phyloP scores from a whole-genome alignment of 2,888 invertebrate species.

The Leucozona laternaria region DNA sequence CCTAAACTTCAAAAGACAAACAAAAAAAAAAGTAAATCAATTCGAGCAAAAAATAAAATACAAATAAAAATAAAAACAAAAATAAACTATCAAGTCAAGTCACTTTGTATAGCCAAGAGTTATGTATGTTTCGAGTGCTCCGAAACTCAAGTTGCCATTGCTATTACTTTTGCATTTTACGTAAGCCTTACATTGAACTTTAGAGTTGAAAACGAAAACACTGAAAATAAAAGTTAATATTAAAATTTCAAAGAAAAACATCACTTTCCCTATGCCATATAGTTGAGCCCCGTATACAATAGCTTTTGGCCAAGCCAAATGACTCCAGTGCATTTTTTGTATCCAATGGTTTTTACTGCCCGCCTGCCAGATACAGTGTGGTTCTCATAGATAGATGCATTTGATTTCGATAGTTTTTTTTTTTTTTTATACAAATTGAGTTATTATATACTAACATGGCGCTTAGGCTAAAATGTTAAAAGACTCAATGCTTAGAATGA shows the following conservation, averaged over 20 bases:
- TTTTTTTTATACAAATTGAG: too few relatives aligned
- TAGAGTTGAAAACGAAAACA: conserved; percentile 70
- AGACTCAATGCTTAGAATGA: too few relatives aligned
- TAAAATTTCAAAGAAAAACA: conserved; percentile 27
- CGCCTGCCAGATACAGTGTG: conserved; percentile 19
- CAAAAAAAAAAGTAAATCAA: conserved; percentile 40
- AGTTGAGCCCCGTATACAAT: conserved; percentile 34
- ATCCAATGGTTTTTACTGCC: conserved; percentile 8
- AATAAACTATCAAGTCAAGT: conserved; percentile 24
- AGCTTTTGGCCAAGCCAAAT: conserved; percentile 55
- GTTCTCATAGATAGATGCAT: background rate
- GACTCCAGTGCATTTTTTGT: conserved; percentile 44
- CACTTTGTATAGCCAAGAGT: conserved; percentile 29
- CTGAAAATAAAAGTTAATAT: conserved; percentile 53
- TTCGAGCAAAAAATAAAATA: too few relatives aligned
- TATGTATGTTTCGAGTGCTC: conserved; percentile 52
- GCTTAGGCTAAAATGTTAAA: background rate
- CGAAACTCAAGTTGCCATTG: conserved; percentile 55
- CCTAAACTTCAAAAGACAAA: conserved; percentile 22
- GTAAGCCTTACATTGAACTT: conserved; percentile 77
- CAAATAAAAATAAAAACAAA: conserved; percentile 40
- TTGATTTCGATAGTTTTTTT: too few relatives aligned
- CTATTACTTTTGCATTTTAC: conserved; percentile 70
- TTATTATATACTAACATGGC: background rate
- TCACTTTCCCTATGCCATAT: conserved; percentile 66